A percentile compares a stretch with the other conserved stretches of the same genome.
phyloP scores from a whole-genome alignment of 2,797 vertebrate genomes.

The Coreius guichenoti region DNA sequence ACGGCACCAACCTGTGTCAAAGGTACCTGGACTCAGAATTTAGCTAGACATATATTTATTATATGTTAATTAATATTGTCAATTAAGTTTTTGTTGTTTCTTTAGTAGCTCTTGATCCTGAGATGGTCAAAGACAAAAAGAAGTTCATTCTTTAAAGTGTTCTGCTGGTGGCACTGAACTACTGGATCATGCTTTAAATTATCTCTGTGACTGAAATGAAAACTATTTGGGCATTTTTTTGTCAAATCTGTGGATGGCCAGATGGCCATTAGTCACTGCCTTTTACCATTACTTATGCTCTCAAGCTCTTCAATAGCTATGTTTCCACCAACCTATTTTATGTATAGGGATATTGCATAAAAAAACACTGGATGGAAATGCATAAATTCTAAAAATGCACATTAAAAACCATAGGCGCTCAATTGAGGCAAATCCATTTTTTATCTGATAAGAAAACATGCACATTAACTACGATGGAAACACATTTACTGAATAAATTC shows the following conservation, averaged over 20 bases:
- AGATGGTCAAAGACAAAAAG: neutral
- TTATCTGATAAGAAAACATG: neutral
- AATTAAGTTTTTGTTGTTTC: neutral
- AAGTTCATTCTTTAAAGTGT: neutral
- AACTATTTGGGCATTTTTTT: neutral
- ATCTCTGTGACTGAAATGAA: neutral
- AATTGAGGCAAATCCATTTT: neutral
- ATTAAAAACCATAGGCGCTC: neutral
- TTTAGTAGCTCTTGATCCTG: neutral
- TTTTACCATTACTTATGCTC: neutral
- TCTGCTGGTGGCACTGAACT: neutral
- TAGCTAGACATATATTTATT: neutral
- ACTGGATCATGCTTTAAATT: neutral
- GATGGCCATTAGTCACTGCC: neutral
- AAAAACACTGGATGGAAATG: neutral
- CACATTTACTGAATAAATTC: neutral
- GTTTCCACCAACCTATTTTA: neutral
- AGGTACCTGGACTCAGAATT: slow-evolving; percentile 77
- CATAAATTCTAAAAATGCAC: neutral
- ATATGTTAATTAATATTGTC: neutral
- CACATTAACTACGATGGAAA: neutral
- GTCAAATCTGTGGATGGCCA: neutral
- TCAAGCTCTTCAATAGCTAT: neutral
- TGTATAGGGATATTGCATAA: neutral
- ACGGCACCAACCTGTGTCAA: slow-evolving; percentile 88